Conservation (phyloP, 2,888 invertebrate genomes). For the Ariolimax columbianus region DNA sequence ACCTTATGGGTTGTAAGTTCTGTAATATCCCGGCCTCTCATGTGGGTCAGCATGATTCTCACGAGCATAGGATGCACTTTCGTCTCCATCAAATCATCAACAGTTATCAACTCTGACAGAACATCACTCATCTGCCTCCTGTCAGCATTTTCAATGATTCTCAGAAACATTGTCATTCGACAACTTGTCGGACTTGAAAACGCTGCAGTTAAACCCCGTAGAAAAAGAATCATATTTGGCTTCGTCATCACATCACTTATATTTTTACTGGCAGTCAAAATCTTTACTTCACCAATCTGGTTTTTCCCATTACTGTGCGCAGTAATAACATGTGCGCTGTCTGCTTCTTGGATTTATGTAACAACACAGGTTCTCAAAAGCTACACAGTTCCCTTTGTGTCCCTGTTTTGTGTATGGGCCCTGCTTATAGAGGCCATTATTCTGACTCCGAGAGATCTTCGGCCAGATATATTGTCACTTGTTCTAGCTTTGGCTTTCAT, state of each 20-base stretch:
- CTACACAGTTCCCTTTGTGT: conserved; percentile 20
- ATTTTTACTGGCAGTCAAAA: background rate
- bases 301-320: conserved; percentile 17
- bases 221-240: background rate
- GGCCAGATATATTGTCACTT: background rate
- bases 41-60: background rate
- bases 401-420: conserved; percentile 34
- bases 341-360: conserved; percentile 19
- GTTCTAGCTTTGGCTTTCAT: background rate
- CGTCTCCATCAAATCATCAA: conserved; percentile 26
- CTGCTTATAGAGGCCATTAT: conserved; percentile 31
- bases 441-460: conserved; percentile 5
- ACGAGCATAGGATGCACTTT: conserved; percentile 28
- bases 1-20: conserved; percentile 40
- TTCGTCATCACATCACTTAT: background rate
- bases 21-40: background rate
- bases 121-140: conserved; percentile 33
- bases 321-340: conserved; percentile 12
- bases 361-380: conserved; percentile 31
- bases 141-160: conserved; percentile 5
- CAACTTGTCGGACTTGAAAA: conserved; percentile 28
- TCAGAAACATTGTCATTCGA: conserved; percentile 42
- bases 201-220: conserved; percentile 6
- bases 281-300: background rate
- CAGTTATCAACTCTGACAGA: conserved; percentile 32